Evolutionary conservation across 2,888 invertebrate genomes (phyloP).

Genomic region (Drosophila neoperkinsi): DNA sequence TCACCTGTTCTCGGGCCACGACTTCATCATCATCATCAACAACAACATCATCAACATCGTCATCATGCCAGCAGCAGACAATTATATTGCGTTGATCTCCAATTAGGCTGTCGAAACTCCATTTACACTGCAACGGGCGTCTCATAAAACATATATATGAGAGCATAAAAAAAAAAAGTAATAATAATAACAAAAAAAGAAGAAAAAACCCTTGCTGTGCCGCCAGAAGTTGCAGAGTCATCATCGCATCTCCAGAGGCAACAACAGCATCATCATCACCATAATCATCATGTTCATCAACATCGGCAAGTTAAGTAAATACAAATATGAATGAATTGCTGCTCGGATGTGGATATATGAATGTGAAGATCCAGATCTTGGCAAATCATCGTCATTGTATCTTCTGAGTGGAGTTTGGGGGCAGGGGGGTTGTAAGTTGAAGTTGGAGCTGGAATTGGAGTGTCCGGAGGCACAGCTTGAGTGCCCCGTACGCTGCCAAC

Average conservation of each 20-base stretch:
- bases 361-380: conserved; percentile 65
- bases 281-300: conserved; percentile 33
- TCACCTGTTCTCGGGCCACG: conserved; percentile 77
- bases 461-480: conserved; percentile 66
- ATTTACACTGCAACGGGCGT: conserved; percentile 77
- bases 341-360: conserved; percentile 32
- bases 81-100: conserved; percentile 80
- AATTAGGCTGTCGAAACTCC: conserved; percentile 82
- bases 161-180: conserved; percentile 10
- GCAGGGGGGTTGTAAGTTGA: not conserved
- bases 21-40: conserved; percentile 65
- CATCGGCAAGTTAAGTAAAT: conserved; percentile 72
- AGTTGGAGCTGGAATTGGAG: conserved; percentile 39
- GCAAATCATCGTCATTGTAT: conserved; percentile 72
- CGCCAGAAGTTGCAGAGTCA: conserved; percentile 66
- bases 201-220: conserved; percentile 51
- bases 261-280: conserved; percentile 32
- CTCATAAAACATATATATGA: conserved; percentile 61
- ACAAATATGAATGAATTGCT: conserved; percentile 78
- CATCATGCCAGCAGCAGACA: conserved; percentile 52
- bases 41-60: conserved; percentile 21
- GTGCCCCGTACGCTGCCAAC: conserved; percentile 51
- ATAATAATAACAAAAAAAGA: conserved; percentile 25
- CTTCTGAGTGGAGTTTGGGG: conserved; percentile 9
- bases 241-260: conserved; percentile 52